These are phyloP conservation scores for Lithosia quadra DNA, from an alignment of 2,888 invertebrate genomes.

Conservation along the genomic window DNA sequence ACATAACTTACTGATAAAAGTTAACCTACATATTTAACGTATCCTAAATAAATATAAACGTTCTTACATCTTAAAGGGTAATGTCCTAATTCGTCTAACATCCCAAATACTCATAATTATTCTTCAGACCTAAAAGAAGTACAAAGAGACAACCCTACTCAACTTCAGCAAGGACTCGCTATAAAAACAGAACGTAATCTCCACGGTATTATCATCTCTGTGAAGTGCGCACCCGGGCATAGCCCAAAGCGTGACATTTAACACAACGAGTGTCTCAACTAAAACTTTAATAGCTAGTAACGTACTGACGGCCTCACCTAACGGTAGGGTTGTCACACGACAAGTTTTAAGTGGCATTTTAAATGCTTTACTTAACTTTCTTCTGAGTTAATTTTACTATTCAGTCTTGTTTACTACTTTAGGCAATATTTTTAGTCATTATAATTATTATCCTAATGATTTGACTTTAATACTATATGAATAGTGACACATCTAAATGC, in stretches of 20 bases:
- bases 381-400: neutral
- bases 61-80: neutral
- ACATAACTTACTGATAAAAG: neutral
- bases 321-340: constrained; percentile 36
- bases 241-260: constrained; percentile 67
- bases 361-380: neutral
- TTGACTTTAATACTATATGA: too few relatives aligned
- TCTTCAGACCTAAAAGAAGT: constrained; percentile 1
- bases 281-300: constrained; percentile 64
- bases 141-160: constrained; percentile 16
- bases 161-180: constrained; percentile 3
- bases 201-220: constrained; percentile 49
- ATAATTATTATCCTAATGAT: too few relatives aligned
- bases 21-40: neutral
- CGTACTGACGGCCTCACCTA: constrained; percentile 39
- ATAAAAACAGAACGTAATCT: constrained; percentile 31
- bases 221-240: constrained; percentile 33
- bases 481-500: too few relatives aligned
- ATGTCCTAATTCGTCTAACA: neutral
- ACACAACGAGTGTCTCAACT: constrained; percentile 63
- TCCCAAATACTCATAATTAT: neutral
- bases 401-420: neutral
- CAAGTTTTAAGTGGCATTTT: neutral
- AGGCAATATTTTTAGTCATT: too few relatives aligned
- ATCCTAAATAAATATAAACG: neutral